Evolutionary conservation across 2,888 invertebrate species (phyloP).

Genomic region (Platynereis dumerilii): DNA sequence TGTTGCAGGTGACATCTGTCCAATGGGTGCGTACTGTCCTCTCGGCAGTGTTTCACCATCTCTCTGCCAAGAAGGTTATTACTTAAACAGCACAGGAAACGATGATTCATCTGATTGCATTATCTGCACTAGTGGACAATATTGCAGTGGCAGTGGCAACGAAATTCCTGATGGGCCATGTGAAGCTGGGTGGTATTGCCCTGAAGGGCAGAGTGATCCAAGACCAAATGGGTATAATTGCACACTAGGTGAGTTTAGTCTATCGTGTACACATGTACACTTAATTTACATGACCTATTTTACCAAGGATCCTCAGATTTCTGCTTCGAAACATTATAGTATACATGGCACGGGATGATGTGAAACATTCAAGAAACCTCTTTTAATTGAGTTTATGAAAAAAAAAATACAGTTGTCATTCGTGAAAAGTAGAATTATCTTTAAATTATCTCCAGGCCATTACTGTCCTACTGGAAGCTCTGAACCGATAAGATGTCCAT

Average conservation of each 20-base stretch:
- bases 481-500: constrained; percentile 45
- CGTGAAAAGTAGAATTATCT: not conserved
- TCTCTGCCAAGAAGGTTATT: constrained; percentile 44
- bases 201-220: constrained; percentile 49
- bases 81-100: constrained; percentile 40
- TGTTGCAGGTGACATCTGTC: constrained; percentile 52
- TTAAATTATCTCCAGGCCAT: constrained; percentile 41
- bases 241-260: constrained; percentile 41
- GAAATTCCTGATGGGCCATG: constrained; percentile 48
- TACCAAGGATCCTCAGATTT: no score
- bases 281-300: no score
- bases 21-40: constrained; percentile 53
- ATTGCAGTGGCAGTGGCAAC: constrained; percentile 51
- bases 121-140: constrained; percentile 41
- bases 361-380: no score
- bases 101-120: constrained; percentile 38
- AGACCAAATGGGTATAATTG: constrained; percentile 51
- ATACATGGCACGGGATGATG: no score
- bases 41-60: constrained; percentile 44
- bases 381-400: not conserved
- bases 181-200: constrained; percentile 55
- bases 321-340: no score
- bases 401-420: not conserved
- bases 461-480: constrained; percentile 50
- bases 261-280: not conserved